Base-by-base conservation (phyloP, 1,140 invertebrate species). In the Papilio aristodemus region DNA sequence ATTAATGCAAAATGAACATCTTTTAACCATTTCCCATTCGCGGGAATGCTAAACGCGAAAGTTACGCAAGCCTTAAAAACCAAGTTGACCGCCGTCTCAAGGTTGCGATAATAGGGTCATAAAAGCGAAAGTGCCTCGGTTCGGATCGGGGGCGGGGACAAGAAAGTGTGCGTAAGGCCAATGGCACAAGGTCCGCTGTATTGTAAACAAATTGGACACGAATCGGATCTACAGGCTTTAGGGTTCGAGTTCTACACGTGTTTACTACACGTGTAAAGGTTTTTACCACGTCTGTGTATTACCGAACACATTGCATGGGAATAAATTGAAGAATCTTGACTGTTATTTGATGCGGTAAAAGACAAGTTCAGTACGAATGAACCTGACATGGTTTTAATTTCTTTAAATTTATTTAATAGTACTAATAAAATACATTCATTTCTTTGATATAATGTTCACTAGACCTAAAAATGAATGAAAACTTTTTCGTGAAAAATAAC, bases 101-200 rank as follows among this genome's bases (percentile, higher is more conserved):
- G 79, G 79, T 75, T 72, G 68, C 27, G 22, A 27, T 68, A 79
- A 75, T 77, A 71, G 75, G 73, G 77, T 72, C 72, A 73, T 68
- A 69, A 43, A 68, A 75, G 71, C 69, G 79, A 79, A 79, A 81
- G 77, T 81, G 71, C 54, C 43, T 69, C 70, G 57, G 43, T 71
- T 70, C 71, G 58, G 54, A 71, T 50, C 70, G 74, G 73, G 76
- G 76, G 64, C 78, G 63, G 25, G 59, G 70, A 59, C 60, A 73
- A 76, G 79, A 80, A 78, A 80, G 74, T 71, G 41, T 76, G 76
- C 70, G 71, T 69, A 63, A 69, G 69, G 50, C 39, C 60, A 70
- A 64, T 41, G 43, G 57, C 27, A 37, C 70, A 71, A 71, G 70
- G 70, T 67, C 64, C 64, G 58, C 36, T 36, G 59, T 50, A 71